Conservation (phyloP, 2,888 invertebrate species). For the Nematopogon swammerdamellus region DNA sequence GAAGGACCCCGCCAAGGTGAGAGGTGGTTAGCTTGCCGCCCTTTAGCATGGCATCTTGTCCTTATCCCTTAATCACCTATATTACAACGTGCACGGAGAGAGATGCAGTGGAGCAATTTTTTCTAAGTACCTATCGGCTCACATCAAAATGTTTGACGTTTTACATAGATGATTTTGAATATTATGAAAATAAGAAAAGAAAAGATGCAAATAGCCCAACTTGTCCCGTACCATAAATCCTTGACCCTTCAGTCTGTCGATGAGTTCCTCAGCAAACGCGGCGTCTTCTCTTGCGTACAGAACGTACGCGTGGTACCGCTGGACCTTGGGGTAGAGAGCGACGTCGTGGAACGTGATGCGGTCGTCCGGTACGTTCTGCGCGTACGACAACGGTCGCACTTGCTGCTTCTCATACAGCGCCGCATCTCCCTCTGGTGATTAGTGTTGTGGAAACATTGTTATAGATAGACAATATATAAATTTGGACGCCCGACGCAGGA, state of each 20-base stretch:
- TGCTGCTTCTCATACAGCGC: slow-evolving; percentile 8
- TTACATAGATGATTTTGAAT: too few relatives aligned
- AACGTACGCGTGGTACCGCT: slow-evolving; percentile 76
- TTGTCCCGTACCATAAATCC: slow-evolving; percentile 61
- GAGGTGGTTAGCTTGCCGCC: too few relatives aligned
- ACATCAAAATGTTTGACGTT: too few relatives aligned
- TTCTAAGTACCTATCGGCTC: too few relatives aligned
- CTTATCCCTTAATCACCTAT: too few relatives aligned
- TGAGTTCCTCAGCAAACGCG: slow-evolving; percentile 63
- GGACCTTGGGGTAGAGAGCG: slow-evolving; percentile 32
- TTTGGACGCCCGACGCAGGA: too few relatives aligned
- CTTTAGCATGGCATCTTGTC: too few relatives aligned
- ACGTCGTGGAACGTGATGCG: slow-evolving; percentile 53
- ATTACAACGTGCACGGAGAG: too few relatives aligned
- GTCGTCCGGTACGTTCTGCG: slow-evolving; percentile 17
- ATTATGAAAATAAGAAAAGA: too few relatives aligned
- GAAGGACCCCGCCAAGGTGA: too few relatives aligned
- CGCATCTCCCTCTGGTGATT: not conserved
- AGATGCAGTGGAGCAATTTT: too few relatives aligned
- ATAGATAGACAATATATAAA: not conserved
- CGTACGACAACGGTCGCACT: not conserved
- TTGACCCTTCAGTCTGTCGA: slow-evolving; percentile 60
- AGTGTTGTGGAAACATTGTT: not conserved
- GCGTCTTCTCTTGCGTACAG: slow-evolving; percentile 72
- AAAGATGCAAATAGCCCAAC: not conserved